Base-by-base conservation (phyloP, 2,888 invertebrate species). In the Lasius platythorax region DNA sequence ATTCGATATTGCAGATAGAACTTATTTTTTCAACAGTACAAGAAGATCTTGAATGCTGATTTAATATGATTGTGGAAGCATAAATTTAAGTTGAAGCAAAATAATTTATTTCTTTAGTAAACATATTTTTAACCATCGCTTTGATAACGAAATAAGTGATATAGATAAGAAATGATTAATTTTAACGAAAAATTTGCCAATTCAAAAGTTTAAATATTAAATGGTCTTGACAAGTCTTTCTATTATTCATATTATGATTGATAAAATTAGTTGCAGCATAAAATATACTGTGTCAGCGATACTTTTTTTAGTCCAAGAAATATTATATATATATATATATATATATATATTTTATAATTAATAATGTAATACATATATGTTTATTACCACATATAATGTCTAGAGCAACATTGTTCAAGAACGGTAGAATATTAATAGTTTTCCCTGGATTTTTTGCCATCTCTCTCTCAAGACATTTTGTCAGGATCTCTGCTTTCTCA, bases 361-460 rank as follows among this genome's bases (percentile, higher is more conserved):
- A 23, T 23, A 23, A 23, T 23, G 23, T 46, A 15, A 28, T 56
- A 15, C 15, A 15, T 46, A 15, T 46, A 15, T 15, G 15, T 50
- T 50, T 50, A 50, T 68, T 92, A 95, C 95, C 96, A 83, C 95
- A 95, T 76, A 96, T 95, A 6, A 96, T 93, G 88, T 96, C 96
- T 83, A 96, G 89, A 0, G 96, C 95, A 4, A 95, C 95, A 82
- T 96, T 95, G 79, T 95, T 95, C 18, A 95, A 90, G 84, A 95
- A 93, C 1, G 95, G 94, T 86, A 96, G 96, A 64, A 96, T 95
- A 89, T 97, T 95, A 9, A 96, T 91, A 0, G 92, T 79, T 56
- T 89, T 72, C 0, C 85, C 81, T 0, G 91, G 87, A 83, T 91
- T 79, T 66, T 84, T 73, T 58, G 87, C 75, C 2, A 91, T 50